Conservation (phyloP, 1,140 invertebrate genomes). For the Drosophila orosa region DNA sequence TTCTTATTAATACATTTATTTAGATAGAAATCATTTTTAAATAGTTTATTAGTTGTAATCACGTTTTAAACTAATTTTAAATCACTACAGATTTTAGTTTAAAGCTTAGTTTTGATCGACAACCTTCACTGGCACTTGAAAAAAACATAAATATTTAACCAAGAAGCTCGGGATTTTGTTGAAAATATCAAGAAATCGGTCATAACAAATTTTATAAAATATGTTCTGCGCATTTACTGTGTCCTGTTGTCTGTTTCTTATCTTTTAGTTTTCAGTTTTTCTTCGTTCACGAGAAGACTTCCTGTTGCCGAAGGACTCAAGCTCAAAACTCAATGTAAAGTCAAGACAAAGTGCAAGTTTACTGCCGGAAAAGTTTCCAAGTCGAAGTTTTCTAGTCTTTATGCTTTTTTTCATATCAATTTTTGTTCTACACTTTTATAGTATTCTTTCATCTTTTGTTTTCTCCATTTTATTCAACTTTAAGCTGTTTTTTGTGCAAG, state of each 20-base stretch:
- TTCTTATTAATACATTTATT: too few relatives aligned
- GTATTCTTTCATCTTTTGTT: background rate
- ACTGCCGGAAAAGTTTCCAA: conserved; percentile 49
- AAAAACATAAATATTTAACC: background rate
- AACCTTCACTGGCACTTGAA: background rate
- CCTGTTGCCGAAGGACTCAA: conserved; percentile 14
- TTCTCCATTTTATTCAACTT: conserved; percentile 18
- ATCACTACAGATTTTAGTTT: too few relatives aligned
- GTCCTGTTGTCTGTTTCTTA: background rate
- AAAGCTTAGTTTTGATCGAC: too few relatives aligned
- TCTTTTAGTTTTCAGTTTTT: background rate
- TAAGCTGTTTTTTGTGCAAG: conserved; percentile 26
- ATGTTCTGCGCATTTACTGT: background rate
- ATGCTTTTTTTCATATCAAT: conserved; percentile 41
- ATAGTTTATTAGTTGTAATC: background rate
- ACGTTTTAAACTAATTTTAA: background rate
- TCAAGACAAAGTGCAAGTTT: conserved; percentile 34
- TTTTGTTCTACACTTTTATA: conserved; percentile 19
- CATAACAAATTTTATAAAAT: background rate
- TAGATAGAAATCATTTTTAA: too few relatives aligned
- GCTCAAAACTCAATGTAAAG: conserved; percentile 4
- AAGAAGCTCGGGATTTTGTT: accelerated
- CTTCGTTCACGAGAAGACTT: background rate
- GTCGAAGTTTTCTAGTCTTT: conserved; percentile 30
- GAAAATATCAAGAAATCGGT: background rate